Conservation (phyloP, 2,888 invertebrate species). For the Cataglyphis altisquamis region DNA sequence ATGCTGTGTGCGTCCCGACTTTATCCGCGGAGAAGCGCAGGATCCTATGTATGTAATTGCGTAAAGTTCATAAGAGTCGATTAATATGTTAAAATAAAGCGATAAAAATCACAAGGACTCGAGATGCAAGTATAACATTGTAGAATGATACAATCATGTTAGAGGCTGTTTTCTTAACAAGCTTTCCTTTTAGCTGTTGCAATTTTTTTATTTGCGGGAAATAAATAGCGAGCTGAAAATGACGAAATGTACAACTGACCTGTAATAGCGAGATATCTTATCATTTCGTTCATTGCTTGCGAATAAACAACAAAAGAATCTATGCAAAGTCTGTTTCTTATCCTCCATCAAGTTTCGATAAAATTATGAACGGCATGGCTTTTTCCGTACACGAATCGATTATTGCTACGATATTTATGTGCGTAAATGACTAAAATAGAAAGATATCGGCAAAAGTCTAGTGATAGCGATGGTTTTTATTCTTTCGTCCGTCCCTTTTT, state of each 20-base stretch:
- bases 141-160: not conserved
- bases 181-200: not conserved
- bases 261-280: constrained; percentile 17
- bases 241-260: not conserved
- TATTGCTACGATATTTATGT: not conserved
- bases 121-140: not conserved
- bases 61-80: not conserved
- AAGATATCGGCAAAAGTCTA: constrained; percentile 3
- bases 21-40: constrained; percentile 44
- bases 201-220: not conserved
- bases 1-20: constrained; percentile 51
- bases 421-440: not conserved
- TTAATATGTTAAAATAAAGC: not conserved
- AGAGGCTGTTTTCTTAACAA: not conserved
- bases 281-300: not conserved
- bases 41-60: not conserved
- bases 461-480: not conserved
- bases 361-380: constrained; percentile 5
- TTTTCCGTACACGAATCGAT: not conserved
- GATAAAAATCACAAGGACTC: not conserved
- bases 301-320: not conserved
- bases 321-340: not conserved
- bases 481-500: constrained; percentile 26
- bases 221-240: not conserved
- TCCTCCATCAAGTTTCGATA: not conserved